Evolutionary conservation across 2,888 invertebrate species (phyloP).

Genomic region (Drosophila parthenogenetica): DNA sequence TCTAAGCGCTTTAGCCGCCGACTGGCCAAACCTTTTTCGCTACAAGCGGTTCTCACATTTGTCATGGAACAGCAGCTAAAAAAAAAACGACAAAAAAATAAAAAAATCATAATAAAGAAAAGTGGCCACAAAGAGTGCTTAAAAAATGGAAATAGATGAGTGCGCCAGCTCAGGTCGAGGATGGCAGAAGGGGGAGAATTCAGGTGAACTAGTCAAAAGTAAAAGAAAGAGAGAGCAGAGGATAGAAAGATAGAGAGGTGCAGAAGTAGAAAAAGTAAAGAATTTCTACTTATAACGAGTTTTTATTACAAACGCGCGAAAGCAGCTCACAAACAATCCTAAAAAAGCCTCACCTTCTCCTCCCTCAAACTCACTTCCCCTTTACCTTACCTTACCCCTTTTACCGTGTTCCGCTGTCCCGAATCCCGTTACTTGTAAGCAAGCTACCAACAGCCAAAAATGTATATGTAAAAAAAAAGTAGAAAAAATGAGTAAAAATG

Average conservation of each 20-base stretch:
- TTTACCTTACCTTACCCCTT: not conserved
- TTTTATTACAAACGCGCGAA: slow-evolving; percentile 81
- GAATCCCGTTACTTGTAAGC: slow-evolving; percentile 26
- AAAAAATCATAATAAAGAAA: slow-evolving; percentile 75
- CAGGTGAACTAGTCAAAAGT: slow-evolving; percentile 55
- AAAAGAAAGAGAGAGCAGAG: not conserved
- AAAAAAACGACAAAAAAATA: slow-evolving; percentile 14
- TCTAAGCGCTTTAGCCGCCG: slow-evolving; percentile 71
- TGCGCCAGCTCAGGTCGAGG: slow-evolving; percentile 39
- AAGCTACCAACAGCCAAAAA: slow-evolving; percentile 58
- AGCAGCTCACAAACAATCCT: slow-evolving; percentile 65
- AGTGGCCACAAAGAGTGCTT: slow-evolving; percentile 81
- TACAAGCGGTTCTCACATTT: slow-evolving; percentile 79
- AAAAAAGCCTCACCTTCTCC: slow-evolving; percentile 17
- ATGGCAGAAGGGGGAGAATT: not conserved
- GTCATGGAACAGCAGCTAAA: slow-evolving; percentile 59
- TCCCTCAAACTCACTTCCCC: not conserved
- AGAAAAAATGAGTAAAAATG: slow-evolving; percentile 68
- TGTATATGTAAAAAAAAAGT: slow-evolving; percentile 79
- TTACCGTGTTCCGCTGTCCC: slow-evolving; percentile 5
- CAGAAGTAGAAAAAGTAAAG: slow-evolving; percentile 55
- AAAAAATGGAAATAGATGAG: slow-evolving; percentile 78
- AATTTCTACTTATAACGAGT: slow-evolving; percentile 82
- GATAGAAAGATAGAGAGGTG: slow-evolving; percentile 22
- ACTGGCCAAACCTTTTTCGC: slow-evolving; percentile 54